A percentile compares a stretch with the other conserved stretches of the same genome.
These are phyloP conservation scores for Clarias gariepinus DNA, from an alignment of 2,113 vertebrate genomes.

Conservation along the genomic window DNA sequence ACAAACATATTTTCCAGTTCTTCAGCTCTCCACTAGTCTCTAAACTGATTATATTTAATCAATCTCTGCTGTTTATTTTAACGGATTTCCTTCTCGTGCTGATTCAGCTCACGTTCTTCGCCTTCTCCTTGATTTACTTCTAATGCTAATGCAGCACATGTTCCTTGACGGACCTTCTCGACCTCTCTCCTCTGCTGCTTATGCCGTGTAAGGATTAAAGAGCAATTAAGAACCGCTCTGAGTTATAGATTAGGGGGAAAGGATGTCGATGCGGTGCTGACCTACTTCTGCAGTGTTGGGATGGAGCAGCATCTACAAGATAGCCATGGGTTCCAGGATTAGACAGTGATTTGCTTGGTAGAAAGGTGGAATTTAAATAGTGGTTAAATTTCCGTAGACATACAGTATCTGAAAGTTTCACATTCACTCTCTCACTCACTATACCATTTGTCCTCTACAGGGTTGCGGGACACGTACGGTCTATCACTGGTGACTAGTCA, in stretches of 20 bases:
- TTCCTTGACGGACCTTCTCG: slow-evolving; percentile 25
- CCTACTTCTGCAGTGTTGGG: slow-evolving; percentile 37
- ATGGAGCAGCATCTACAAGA: neutral
- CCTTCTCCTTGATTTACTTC: slow-evolving; percentile 29
- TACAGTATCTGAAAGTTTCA: neutral
- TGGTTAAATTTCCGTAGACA: slow-evolving; percentile 19
- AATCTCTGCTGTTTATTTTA: slow-evolving; percentile 34
- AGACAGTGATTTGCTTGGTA: neutral
- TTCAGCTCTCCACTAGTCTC: slow-evolving; percentile 7
- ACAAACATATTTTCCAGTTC: neutral
- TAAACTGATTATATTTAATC: slow-evolving; percentile 25
- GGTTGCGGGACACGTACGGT: too few relatives aligned
- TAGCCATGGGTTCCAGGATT: neutral
- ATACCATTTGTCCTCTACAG: too few relatives aligned
- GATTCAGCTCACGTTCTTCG: slow-evolving; percentile 24
- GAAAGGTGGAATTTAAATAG: neutral
- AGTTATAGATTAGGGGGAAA: slow-evolving; percentile 45
- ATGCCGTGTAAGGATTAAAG: slow-evolving; percentile 50
- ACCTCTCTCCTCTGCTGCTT: neutral
- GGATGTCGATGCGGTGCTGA: slow-evolving; percentile 38
- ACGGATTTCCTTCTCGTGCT: slow-evolving; percentile 28
- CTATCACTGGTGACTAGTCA: too few relatives aligned
- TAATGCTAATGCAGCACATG: slow-evolving; percentile 20
- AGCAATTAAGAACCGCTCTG: slow-evolving; percentile 48
- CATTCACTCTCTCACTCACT: too few relatives aligned